Conservation (phyloP, 2,113 vertebrate genomes). For the Hyla sarda region DNA sequence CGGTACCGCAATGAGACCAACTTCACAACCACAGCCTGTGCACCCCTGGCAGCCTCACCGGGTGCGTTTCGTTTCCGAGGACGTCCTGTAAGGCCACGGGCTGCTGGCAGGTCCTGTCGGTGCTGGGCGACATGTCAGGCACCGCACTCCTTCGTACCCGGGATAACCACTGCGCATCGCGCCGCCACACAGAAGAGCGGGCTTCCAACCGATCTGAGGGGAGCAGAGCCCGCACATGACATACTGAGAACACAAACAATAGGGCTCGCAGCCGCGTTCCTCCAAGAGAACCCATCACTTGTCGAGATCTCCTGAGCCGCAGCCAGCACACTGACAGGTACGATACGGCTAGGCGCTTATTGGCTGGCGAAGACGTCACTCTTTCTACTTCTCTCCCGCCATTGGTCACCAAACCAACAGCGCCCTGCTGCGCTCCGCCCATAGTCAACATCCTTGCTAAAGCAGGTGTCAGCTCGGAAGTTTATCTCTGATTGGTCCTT, state of each 20-base stretch:
- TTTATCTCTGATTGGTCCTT: neutral
- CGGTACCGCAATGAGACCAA: no score
- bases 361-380: slow-evolving; percentile 25
- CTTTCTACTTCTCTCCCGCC: neutral
- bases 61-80: slow-evolving; percentile 84
- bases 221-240: neutral
- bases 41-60: slow-evolving; percentile 72
- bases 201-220: neutral
- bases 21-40: neutral
- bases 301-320: neutral
- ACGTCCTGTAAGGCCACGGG: slow-evolving; percentile 69
- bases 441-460: neutral
- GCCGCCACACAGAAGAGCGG: slow-evolving; percentile 19
- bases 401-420: neutral
- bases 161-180: slow-evolving; percentile 60
- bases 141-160: slow-evolving; percentile 63
- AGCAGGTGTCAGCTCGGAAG: slow-evolving; percentile 18
- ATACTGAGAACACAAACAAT: neutral
- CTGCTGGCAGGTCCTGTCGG: slow-evolving; percentile 69
- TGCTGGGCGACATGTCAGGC: slow-evolving; percentile 60
- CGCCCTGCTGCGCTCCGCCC: neutral
- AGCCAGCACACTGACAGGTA: slow-evolving; percentile 29
- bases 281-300: slow-evolving; percentile 2
- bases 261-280: neutral
- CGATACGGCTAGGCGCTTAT: neutral